phyloP scores from a whole-genome alignment of 2,888 invertebrate genomes.

The Choristoneura rosaceana region DNA sequence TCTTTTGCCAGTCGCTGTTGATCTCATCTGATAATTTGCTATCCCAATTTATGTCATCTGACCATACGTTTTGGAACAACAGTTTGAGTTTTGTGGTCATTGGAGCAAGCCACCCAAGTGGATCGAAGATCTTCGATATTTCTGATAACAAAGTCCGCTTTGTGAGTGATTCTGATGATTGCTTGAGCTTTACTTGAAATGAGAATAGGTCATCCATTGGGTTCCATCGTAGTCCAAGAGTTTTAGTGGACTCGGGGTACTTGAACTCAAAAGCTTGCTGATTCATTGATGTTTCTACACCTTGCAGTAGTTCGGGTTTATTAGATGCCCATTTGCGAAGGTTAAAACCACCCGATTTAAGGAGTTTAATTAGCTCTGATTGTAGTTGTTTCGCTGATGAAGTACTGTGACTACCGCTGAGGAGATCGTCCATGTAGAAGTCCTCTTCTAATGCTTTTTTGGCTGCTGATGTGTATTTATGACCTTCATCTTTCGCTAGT shows the following conservation, averaged over 20 bases:
- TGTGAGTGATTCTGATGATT: background rate
- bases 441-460: background rate
- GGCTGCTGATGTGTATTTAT: background rate
- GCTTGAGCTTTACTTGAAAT: background rate
- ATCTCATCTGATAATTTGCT: background rate
- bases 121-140: background rate
- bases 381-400: background rate
- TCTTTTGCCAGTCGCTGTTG: background rate
- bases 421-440: conserved; percentile 4
- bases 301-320: background rate
- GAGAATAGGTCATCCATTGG: background rate
- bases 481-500: too few species aligned
- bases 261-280: background rate
- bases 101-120: background rate
- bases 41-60: background rate
- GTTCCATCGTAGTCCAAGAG: background rate
- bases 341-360: background rate
- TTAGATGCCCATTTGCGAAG: conserved; percentile 1
- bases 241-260: background rate
- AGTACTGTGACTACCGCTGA: background rate
- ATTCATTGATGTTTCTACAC: background rate
- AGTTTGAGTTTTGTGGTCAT: background rate
- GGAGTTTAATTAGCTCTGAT: background rate
- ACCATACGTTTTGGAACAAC: background rate
- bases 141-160: background rate